These are phyloP conservation scores for Anadara kagoshimensis DNA, from an alignment of 1,140 invertebrate genomes.

Conservation along the genomic window DNA sequence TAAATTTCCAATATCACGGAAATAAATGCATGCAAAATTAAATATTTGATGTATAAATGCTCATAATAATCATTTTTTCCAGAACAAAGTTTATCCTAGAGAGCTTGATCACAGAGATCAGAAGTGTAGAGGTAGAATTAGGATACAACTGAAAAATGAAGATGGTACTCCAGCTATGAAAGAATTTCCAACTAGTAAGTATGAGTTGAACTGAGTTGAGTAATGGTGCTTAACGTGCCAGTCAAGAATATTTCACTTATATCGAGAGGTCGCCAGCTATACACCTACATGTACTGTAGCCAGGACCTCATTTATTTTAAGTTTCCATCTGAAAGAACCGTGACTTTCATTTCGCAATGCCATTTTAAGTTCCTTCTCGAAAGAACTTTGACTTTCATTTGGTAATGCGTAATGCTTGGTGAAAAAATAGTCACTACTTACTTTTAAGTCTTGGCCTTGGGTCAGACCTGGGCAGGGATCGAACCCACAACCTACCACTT, in stretches of 20 bases:
- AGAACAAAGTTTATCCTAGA: conserved; percentile 93
- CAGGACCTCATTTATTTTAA: neutral
- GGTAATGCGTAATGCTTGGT: too few relatives aligned
- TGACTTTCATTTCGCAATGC: too few relatives aligned
- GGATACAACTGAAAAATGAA: conserved; percentile 94
- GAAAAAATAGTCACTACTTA: too few relatives aligned
- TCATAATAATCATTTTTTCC: conserved; percentile 53
- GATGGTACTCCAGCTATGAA: conserved; percentile 86
- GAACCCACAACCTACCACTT: too few relatives aligned
- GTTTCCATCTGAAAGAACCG: too few relatives aligned
- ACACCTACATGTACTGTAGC: neutral
- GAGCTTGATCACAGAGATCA: conserved; percentile 91
- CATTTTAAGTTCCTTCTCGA: too few relatives aligned
- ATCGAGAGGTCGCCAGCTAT: neutral
- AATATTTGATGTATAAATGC: too few relatives aligned
- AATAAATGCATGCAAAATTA: too few relatives aligned
- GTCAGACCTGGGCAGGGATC: too few relatives aligned
- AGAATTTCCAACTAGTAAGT: conserved; percentile 83
- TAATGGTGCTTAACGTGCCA: neutral
- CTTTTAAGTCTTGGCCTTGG: too few relatives aligned
- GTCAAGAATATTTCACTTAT: neutral
- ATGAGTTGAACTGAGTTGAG: neutral
- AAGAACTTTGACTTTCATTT: too few relatives aligned
- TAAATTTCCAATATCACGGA: too few relatives aligned
- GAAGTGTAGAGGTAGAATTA: conserved; percentile 87